phyloP scores from a whole-genome alignment of 2,113 vertebrate species.

The Podarcis cretensis region DNA sequence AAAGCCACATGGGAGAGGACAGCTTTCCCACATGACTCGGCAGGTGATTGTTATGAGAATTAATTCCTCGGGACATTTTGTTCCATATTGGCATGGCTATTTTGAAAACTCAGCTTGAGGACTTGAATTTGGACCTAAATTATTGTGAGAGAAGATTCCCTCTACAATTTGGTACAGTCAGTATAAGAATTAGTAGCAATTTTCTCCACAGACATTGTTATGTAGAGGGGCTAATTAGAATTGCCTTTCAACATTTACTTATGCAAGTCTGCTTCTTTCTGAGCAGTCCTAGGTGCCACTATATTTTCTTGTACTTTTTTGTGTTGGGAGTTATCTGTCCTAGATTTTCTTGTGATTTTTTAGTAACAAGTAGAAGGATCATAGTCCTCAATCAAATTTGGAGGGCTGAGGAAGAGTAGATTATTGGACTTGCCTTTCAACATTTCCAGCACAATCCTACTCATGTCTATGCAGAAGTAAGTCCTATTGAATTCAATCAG shows the following conservation, averaged over 20 bases:
- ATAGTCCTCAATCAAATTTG: too few relatives aligned
- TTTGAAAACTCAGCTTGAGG: neutral
- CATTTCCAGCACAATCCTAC: too few relatives aligned
- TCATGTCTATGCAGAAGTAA: too few relatives aligned
- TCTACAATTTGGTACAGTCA: neutral
- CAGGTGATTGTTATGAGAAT: conserved; percentile 61
- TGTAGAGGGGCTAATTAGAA: neutral
- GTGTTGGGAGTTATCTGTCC: too few relatives aligned
- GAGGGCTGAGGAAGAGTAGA: too few relatives aligned
- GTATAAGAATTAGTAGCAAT: neutral
- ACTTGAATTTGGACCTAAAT: neutral
- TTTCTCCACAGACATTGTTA: neutral
- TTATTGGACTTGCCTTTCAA: too few relatives aligned
- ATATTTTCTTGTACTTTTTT: neutral
- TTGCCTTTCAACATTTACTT: neutral
- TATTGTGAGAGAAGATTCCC: conserved; percentile 46
- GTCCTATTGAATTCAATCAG: too few relatives aligned
- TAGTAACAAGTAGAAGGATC: too few relatives aligned
- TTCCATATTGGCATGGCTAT: neutral
- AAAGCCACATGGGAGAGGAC: conserved; percentile 55
- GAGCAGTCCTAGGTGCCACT: neutral
- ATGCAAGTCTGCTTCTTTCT: neutral
- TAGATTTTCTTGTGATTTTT: too few relatives aligned
- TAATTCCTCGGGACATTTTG: neutral
- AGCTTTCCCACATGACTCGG: conserved; percentile 55